Evolutionary conservation across 2,113 vertebrate species (phyloP), one percentile per base, ranked within the genome.

Genomic region (Hemicordylus capensis): DNA sequence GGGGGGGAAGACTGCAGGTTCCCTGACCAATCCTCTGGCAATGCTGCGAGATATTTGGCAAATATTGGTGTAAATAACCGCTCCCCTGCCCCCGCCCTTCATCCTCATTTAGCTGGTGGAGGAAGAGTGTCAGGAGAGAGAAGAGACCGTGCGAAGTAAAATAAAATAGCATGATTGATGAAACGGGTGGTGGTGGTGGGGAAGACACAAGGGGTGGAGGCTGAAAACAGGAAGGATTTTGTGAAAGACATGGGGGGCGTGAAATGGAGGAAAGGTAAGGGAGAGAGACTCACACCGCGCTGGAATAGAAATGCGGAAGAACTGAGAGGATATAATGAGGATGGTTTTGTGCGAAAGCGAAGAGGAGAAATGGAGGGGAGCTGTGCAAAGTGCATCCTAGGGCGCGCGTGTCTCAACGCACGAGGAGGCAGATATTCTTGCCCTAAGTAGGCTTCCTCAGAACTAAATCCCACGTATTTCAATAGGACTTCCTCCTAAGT

Each of bases 41-140:
- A 28, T 67, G 22, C 37, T 58, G 48, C 8, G 63, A 77, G 26
- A 39, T 54, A n/a, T 2, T 51, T 11, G 28, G 51, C 63, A n/a
- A n/a, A n/a, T n/a, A n/a, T n/a, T n/a, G n/a, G 28, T 69, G 70
- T 59, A 78, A 85, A 85, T 69, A 85, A 64, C 20, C 6, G 48
- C 48, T 51, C 48, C 48, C 37, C 51, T 39, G 34, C 67, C 37
- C 54, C 51, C 26, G 19, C 8, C 37, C 54, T 54, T 26, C 39
- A 14, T 54, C 34, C n/a, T n/a, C 26, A 6, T 51, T 28, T 7
- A 4, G 15, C 46, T n/a, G 59, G 72, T 1, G 6, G 26, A 34
- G 46, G 12, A n/a, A 39, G 63, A 12, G 48, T 19, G 34, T 11
- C 42, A 14, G 15, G 44, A 10, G 31, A 5, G 59, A 44, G 58